Conservation (phyloP, 2,888 invertebrate genomes). For the Silvanus unidentatus region DNA sequence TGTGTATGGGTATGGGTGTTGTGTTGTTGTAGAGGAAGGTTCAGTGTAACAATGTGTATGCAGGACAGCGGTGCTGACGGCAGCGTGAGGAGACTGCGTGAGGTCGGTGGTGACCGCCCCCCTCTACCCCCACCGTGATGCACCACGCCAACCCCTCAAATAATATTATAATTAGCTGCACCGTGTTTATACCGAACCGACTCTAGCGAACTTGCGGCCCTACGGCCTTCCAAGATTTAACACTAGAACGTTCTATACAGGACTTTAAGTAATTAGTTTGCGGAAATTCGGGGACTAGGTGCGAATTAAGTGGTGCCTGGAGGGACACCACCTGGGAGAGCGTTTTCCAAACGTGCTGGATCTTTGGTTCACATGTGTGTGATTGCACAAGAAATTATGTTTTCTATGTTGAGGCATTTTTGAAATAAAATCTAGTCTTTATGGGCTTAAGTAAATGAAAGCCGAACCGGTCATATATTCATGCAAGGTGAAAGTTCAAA, state of each 20-base stretch:
- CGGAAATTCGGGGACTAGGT: no score
- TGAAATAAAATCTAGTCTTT: no score
- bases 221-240: slow-evolving; percentile 18
- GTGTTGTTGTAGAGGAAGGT: slow-evolving; percentile 26
- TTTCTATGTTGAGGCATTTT: no score
- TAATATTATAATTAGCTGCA: slow-evolving; percentile 40
- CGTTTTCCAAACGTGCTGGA: no score
- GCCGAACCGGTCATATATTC: no score
- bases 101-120: slow-evolving; percentile 46
- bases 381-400: no score
- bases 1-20: neutral
- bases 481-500: slow-evolving; percentile 11
- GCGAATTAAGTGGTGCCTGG: no score
- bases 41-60: slow-evolving; percentile 44
- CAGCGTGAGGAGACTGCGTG: slow-evolving; percentile 46
- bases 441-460: no score
- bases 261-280: no score
- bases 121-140: slow-evolving; percentile 43
- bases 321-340: no score
- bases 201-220: slow-evolving; percentile 24
- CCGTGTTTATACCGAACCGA: slow-evolving; percentile 21
- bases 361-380: no score
- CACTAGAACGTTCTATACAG: neutral
- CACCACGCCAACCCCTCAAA: slow-evolving; percentile 44
- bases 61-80: slow-evolving; percentile 47